Evolutionary conservation across 2,888 invertebrate genomes (phyloP), one percentile per base, ranked within the genome.

Genomic region (Furcula furcula): DNA sequence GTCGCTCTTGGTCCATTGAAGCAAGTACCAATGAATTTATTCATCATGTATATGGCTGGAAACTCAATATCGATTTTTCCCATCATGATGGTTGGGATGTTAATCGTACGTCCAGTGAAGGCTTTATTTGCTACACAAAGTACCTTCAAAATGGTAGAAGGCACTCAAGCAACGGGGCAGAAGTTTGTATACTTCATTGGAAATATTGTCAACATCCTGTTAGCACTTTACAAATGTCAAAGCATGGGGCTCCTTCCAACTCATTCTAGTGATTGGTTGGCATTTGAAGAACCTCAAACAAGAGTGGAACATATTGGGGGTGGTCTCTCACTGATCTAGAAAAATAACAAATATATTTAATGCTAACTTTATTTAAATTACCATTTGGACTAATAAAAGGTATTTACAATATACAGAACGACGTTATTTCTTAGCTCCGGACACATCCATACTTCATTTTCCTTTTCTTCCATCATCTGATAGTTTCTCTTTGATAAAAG

Each of bases 21-120:
- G 78, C 98, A 97, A 89, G 96, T 96, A 51, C 98, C 98, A 0
- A 99, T 99, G 99, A 99, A 99, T 82, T 90, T 99, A 44, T 98
- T 99, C 76, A 97, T 99, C 40, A 98, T 99, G 98, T 99, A 99
- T 83, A 99, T 99, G 99, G 98, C 99, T 33, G 99, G 99, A 10
- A 98, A 97, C 78, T 98, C 98, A 0, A 98, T 99, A 64, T 99
- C 98, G 0, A 99, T 99, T 62, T 99, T 99, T 66, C 99, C 99
- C 0, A 99, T 99, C 29, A 99, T 99, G 99, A 99, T 99, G 99
- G 98, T 99, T 5, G 98, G 98, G 25, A 99, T 99, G 99, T 91
- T 99, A 86, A 94, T 99, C 60, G 95, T 99, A 64, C 91, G 98
- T 43, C 99, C 99, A 1, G 93, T 99, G 14, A 98, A 99, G 85